Base-by-base conservation (phyloP, 2,888 invertebrate species). In the Apamea sordens region DNA sequence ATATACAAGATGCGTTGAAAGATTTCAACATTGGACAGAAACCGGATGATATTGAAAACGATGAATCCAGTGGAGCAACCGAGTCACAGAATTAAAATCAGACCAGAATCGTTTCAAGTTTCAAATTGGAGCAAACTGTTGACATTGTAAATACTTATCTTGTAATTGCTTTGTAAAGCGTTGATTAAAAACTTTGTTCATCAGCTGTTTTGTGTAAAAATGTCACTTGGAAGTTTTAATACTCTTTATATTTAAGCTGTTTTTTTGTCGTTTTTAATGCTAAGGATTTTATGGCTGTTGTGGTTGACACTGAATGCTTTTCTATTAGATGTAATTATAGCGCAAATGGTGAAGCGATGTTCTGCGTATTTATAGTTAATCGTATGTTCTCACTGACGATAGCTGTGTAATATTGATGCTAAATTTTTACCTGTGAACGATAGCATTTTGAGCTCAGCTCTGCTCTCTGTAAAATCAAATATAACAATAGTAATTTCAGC, bases 1-100 rank as follows among this genome's bases (percentile, higher is more conserved):
- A 98, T 93, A 98, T 98, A 94, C 97, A 97, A 85, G 97, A 97
- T 73, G 98, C 98, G 6, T 93, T 98, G 83, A 97, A 95, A 91
- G 97, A 98, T 89, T 97, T 97, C 90, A 97, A 97, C 64, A 97
- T 98, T 85, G 97, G 97, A 65, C 95, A 96, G 71, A 96, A 95
- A 82, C 91, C 95, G 6, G 93, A 90, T 21, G 94, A 89, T 56
- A 82, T 89, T 11, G 89, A 94, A 36, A 92, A 93, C 50, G 92
- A 88, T n/a, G 96, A 95, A 83, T 83, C 88, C 18, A 89, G 86
- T 70, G 95, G 95, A 68, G 93, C 93, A 4, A 95, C 95, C 91
- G 95, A 96, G 92, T 93, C 77, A 6, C 71, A 74, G n/a, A 77
- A 82, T 18, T 83, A 84, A 76, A 82, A 83, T 75, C 72, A 78